Percentiles rank a stretch among this genome's conserved stretches.
Conservation (phyloP, 2,797 vertebrate species). For the Neostethus bicornis region DNA sequence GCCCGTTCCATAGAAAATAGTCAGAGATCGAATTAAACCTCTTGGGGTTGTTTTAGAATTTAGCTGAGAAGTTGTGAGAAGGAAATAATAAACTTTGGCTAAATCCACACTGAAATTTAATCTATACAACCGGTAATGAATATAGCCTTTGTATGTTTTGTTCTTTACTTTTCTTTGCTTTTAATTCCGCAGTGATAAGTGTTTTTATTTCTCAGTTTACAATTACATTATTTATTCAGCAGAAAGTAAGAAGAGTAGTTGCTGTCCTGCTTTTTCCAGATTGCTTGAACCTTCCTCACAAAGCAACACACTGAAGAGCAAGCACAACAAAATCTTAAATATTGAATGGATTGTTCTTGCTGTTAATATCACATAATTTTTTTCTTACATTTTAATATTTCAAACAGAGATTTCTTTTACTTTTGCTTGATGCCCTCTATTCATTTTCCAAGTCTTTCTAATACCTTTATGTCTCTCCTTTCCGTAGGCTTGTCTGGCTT, state of each 20-base stretch:
- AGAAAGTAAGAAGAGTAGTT: neutral
- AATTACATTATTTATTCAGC: slow-evolving; percentile 1
- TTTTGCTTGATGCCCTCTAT: too few relatives aligned
- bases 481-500: too few relatives aligned
- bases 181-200: neutral
- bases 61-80: slow-evolving; percentile 28
- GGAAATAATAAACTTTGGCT: slow-evolving; percentile 35
- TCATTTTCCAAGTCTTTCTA: too few relatives aligned
- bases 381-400: too few relatives aligned
- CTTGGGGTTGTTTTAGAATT: slow-evolving; percentile 24
- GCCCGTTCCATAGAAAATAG: slow-evolving; percentile 36
- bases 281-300: neutral
- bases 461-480: too few relatives aligned
- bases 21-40: slow-evolving; percentile 47
- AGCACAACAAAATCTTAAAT: too few relatives aligned
- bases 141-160: neutral
- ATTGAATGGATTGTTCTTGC: too few relatives aligned
- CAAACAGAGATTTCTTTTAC: too few relatives aligned
- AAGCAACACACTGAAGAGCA: neutral
- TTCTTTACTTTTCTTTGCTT: neutral
- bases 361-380: too few relatives aligned
- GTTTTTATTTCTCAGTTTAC: neutral
- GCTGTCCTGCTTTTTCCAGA: neutral
- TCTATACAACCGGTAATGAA: slow-evolving; percentile 19
- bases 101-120: slow-evolving; percentile 25